Percentiles rank a stretch among this genome's conserved stretches.
Evolutionary conservation across 2,113 vertebrate species (phyloP).

Genomic region (Genyomyrus donnyi): DNA sequence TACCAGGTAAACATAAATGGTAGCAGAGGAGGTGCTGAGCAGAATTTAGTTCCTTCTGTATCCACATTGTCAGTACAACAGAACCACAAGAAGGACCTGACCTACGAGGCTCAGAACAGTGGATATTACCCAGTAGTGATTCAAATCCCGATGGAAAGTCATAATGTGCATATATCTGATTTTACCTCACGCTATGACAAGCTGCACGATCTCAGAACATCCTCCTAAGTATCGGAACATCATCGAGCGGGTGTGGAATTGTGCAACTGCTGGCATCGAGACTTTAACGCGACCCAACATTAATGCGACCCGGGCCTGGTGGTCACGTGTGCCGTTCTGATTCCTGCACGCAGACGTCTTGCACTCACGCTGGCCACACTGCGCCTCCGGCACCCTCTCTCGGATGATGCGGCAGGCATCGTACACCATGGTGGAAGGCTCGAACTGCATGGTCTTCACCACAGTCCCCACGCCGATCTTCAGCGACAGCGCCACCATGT

Average conservation of each 20-base stretch:
- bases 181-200: background rate
- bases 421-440: slow-evolving; percentile 95
- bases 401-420: slow-evolving; percentile 92
- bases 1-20: background rate
- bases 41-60: background rate
- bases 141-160: background rate
- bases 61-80: background rate
- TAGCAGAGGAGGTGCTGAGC: background rate
- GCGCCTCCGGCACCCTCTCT: slow-evolving; percentile 89
- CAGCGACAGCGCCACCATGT: slow-evolving; percentile 95
- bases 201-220: background rate
- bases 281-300: background rate
- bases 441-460: slow-evolving; percentile 98
- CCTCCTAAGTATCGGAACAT: background rate
- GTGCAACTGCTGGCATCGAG: background rate
- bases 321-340: background rate
- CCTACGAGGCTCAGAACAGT: background rate
- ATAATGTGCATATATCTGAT: background rate
- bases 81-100: background rate
- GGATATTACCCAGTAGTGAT: background rate
- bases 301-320: too few relatives aligned
- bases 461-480: slow-evolving; percentile 96
- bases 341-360: background rate
- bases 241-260: background rate
- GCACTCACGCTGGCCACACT: slow-evolving; percentile 88